phyloP scores from a whole-genome alignment of 2,888 invertebrate genomes.

The Eupithecia inturbata region DNA sequence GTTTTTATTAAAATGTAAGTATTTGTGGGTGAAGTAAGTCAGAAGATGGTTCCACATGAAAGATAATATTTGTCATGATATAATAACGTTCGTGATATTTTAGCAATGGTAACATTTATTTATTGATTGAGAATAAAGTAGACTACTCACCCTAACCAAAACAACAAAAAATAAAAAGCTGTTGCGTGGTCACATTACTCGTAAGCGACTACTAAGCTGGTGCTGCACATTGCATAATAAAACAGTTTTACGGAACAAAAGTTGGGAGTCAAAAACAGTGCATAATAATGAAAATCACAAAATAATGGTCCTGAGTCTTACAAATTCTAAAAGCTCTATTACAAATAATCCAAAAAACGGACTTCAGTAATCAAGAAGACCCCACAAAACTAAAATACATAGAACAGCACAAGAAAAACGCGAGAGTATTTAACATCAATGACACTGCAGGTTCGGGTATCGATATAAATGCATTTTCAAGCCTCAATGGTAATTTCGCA shows the following conservation, averaged over 20 bases:
- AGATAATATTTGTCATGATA: background rate
- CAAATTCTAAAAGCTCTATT: conserved; percentile 80
- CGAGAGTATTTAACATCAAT: conserved; percentile 69
- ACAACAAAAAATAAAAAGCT: conserved; percentile 50
- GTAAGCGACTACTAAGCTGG: conserved; percentile 77
- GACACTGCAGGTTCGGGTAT: conserved; percentile 75
- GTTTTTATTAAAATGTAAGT: background rate
- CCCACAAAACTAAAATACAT: conserved; percentile 66
- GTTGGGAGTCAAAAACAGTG: conserved; percentile 67
- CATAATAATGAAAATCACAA: conserved; percentile 66
- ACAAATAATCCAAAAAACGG: conserved; percentile 67
- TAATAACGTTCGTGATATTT: background rate
- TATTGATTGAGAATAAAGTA: background rate
- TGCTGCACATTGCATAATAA: conserved; percentile 69
- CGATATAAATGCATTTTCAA: conserved; percentile 67
- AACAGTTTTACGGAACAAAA: conserved; percentile 64
- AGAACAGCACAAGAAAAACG: conserved; percentile 78
- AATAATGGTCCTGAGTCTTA: conserved; percentile 82
- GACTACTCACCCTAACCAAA: conserved; percentile 45
- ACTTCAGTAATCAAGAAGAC: conserved; percentile 53
- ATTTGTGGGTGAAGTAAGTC: background rate
- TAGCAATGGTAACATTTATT: background rate
- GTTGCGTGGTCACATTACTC: conserved; percentile 55
- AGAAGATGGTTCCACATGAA: background rate
- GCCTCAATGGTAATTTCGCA: conserved; percentile 45